A percentile compares a stretch with the other conserved stretches of the same genome.
Evolutionary conservation across 2,888 invertebrate genomes (phyloP).

Genomic region (Oxytorus armatus): DNA sequence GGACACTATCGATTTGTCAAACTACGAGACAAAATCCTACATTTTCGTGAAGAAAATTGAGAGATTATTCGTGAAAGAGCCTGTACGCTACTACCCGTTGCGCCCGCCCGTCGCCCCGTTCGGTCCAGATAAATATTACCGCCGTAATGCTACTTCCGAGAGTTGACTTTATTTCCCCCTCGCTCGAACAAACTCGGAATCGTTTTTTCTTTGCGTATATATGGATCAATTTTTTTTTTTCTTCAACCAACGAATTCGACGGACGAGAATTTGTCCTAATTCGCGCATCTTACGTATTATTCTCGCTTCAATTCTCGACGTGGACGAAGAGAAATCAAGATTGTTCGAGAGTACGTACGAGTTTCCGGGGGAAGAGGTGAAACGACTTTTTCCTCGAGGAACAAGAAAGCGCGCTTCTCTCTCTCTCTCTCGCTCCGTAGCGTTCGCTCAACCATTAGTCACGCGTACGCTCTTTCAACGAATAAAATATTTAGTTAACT

Average conservation of each 20-base stretch:
- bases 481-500: neutral
- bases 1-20: too few species aligned
- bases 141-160: constrained; percentile 63
- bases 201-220: too few species aligned
- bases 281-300: neutral
- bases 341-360: neutral
- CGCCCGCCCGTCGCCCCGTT: constrained; percentile 25
- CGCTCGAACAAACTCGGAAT: too few species aligned
- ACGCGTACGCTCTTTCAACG: too few species aligned
- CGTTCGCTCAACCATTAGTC: constrained; percentile 36
- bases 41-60: too few species aligned
- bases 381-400: constrained; percentile 31
- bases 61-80: constrained; percentile 31
- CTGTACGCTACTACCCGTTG: too few species aligned
- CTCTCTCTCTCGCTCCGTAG: constrained; percentile 13
- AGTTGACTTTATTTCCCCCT: too few species aligned
- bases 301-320: constrained; percentile 11
- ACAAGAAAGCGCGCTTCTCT: constrained; percentile 42
- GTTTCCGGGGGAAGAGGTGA: neutral
- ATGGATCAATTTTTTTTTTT: too few species aligned
- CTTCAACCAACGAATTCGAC: too few species aligned
- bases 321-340: constrained; percentile 43
- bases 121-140: constrained; percentile 56
- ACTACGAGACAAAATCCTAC: too few species aligned
- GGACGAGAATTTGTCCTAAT: too few species aligned